These are phyloP conservation scores for Myiagra hebetior DNA, from an alignment of 2,113 vertebrate genomes.

Conservation along the genomic window DNA sequence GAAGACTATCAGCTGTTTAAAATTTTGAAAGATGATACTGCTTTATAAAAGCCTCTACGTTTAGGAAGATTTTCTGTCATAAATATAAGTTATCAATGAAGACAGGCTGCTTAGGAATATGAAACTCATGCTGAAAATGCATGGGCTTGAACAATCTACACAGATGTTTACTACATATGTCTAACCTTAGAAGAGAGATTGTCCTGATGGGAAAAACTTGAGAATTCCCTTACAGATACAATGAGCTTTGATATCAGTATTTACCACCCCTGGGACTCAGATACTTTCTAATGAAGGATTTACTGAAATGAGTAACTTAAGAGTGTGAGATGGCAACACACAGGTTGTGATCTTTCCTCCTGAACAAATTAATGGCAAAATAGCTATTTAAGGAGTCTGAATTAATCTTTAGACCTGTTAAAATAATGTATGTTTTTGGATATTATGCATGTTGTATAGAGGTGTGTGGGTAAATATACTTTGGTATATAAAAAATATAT, in stretches of 20 bases:
- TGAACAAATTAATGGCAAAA: not conserved
- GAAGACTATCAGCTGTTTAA: not conserved
- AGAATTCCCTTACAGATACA: not conserved
- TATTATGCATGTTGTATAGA: not conserved
- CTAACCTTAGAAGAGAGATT: not conserved
- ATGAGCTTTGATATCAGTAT: not conserved
- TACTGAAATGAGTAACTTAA: not conserved
- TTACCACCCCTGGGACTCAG: not conserved
- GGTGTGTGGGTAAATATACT: not conserved
- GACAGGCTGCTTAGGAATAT: not conserved
- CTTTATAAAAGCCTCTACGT: not conserved
- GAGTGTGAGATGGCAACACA: not conserved
- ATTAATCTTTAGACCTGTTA: not conserved
- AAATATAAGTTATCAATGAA: not conserved
- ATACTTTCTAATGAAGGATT: not conserved
- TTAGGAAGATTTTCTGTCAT: not conserved
- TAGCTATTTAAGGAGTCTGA: not conserved
- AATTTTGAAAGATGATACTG: not conserved
- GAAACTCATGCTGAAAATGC: not conserved
- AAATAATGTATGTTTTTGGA: not conserved
- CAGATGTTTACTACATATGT: not conserved
- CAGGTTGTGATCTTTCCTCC: not conserved
- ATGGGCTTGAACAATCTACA: not conserved
- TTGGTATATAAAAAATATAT: not conserved
- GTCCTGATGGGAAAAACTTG: not conserved